Base-by-base conservation (phyloP, 2,113 vertebrate genomes). In the Chunga burmeisteri region DNA sequence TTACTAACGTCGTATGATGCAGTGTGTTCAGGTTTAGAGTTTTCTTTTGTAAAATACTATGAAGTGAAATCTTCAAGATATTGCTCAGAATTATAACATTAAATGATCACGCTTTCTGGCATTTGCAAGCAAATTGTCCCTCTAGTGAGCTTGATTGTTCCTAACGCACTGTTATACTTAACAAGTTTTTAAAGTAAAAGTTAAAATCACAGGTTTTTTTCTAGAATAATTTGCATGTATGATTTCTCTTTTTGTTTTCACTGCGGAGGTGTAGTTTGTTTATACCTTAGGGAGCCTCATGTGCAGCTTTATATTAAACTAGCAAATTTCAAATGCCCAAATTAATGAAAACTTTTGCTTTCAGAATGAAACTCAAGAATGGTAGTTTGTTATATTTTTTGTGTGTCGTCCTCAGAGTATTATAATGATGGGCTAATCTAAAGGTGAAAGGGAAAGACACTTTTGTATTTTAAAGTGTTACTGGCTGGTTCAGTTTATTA, bases 401-500 rank as follows among this genome's bases (percentile, higher is more conserved):
- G 55, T 79, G 81, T 84, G 59, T 96, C 95, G 34, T 93, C 88
- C 36, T 96, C 77, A 58, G 88, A 62, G 16, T 93, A 62, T 94
- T 93, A 89, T 85, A 93, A 82, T 78, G 72, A 80, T 95, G 88
- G 72, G n/a, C 65, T 97, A 79, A 63, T 91, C 49, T 90, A 79
- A 92, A 96, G 96, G 80, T 90, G 92, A 96, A 92, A 88, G 93
- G 80, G 93, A 93, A 91, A 85, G 87, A 94, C 61, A 94, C 67
- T 96, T 95, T 25, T 73, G 9, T 93, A 75, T 90, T 96, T 94
- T 88, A 94, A 95, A 96, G 91, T 97, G 93, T 97, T 98, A 98
- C 98, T 98, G 98, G 97, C 98, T 98, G 98, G 98, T 93, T 98
- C 98, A 98, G 98, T 98, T 97, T 79, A 44, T 97, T 91, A 74